Base-by-base conservation (phyloP, 2,888 invertebrate genomes). In the Melanchra persicariae region DNA sequence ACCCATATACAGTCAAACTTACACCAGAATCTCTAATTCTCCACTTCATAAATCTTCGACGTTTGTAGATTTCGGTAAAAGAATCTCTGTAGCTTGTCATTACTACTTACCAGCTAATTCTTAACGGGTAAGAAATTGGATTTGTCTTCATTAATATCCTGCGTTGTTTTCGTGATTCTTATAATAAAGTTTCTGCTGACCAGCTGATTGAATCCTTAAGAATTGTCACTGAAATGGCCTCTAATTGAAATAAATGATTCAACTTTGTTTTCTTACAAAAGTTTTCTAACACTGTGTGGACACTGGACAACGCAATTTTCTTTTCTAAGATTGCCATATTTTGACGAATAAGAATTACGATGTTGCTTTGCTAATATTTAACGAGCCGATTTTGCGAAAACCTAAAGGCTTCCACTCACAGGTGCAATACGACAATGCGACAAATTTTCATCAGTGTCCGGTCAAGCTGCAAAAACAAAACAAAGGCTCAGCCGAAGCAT, bases 61-160 rank as follows among this genome's bases (percentile, higher is more conserved):
- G 71, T 77, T 70, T 63, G 61, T 66, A 66, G 26, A 59, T 52
- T 63, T 49, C 61, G 47, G 45, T 81, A 67, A 82, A 78, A 63
- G 82, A 64, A 68, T 47, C 37, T 58, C 45, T 76, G 69, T 82
- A 72, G 59, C 68, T 47, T 79, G 79, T 79, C 76, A 30, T n/a
- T n/a, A n/a, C n/a, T n/a, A n/a, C n/a, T n/a, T 19, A 60, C 52
- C 49, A 47, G 4, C 4, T 30, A 17, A 61, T 74, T 64, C 62
- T 79, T 70, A 1, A 19, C 9, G 26, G 30, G 7, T 47, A 34
- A 17, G 4, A 19, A 43, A 26, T 8, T 6, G 60, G 7, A 77
- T 71, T 59, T 34, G 47, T 59, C 54, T 37, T 45, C 34, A 43
- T 71, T 30, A 24, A 37, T 34, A 10, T 24, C 17, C 45, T 64